Evolutionary conservation across 2,888 invertebrate species (phyloP), one percentile per base, ranked within the genome.

Genomic region (Slavum lentiscoides): DNA sequence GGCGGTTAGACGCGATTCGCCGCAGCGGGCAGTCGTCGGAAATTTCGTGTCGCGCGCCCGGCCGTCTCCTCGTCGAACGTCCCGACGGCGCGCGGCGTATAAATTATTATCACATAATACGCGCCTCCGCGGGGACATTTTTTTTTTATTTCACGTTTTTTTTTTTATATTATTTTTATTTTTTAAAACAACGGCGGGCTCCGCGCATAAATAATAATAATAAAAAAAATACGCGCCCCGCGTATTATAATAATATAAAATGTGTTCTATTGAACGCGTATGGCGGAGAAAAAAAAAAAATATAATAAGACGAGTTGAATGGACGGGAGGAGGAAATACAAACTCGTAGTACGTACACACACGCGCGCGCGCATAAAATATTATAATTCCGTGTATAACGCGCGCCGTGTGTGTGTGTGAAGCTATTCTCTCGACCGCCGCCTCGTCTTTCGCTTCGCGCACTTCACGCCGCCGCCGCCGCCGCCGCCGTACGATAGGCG

Each of bases 21-120:
- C 64, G 11, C 73, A 74, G 74, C 74, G 74, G 74, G 74, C 55
- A 39, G 30, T 23, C 39, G 66, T 74, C 55, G 66, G 66, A 66
- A 66, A 58, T 74, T 74, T 66, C 39, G 66, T 74, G 74, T 66
- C 74, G 74, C 55, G 11, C 55, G 66, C 53, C 30, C 62, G 62
- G 19, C 62, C 21, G 30, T 30, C n/a, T 19, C 7, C 37, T 53
- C 21, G 2, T 11, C 53, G 21, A 30, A 53, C 64, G 37, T 74
- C 58, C 55, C 64, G 73, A 64, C 58, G 70, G 58, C 11, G 55
- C n/a, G n/a, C n/a, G 55, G 66, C 30, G 30, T 67, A 66, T 74
- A 74, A 66, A 74, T 74, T 66, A 66, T 30, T 30, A 30, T 30
- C 4, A n/a, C n/a, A 30, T 30, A 30, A 30, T 30, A 30, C 30